Evolutionary conservation across 2,113 vertebrate genomes (phyloP).

Genomic region (Xyrauchen texanus): DNA sequence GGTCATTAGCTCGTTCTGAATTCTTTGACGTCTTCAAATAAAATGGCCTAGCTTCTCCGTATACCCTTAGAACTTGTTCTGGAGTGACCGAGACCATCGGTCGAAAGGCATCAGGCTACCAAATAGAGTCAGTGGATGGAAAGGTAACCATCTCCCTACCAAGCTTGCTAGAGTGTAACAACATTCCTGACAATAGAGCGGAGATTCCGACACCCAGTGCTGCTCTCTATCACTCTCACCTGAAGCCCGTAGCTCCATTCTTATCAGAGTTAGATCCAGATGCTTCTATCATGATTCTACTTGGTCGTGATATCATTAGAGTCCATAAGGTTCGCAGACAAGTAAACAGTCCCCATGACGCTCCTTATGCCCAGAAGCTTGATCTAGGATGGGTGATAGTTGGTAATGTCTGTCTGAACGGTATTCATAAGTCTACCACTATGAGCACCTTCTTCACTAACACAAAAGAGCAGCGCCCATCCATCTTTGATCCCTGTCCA

Average conservation of each 20-base stretch:
- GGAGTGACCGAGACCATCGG: conserved; percentile 16
- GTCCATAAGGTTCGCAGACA: conserved; percentile 37
- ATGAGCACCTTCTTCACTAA: conserved; percentile 28
- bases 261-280: conserved; percentile 35
- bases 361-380: conserved; percentile 42
- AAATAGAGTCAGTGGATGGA: conserved; percentile 19
- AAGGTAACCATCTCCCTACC: neutral
- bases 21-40: conserved; percentile 33
- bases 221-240: conserved; percentile 13
- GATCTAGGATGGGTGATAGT: conserved; percentile 52
- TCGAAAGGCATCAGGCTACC: conserved; percentile 12
- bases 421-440: conserved; percentile 17
- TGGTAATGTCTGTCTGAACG: conserved; percentile 31
- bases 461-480: conserved; percentile 5
- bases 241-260: conserved; percentile 16
- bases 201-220: conserved; percentile 41
- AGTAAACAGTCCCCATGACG: conserved; percentile 33
- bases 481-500: conserved; percentile 29
- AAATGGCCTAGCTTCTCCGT: neutral
- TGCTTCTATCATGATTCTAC: conserved; percentile 28
- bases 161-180: conserved; percentile 40
- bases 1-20: conserved; percentile 11
- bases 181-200: conserved; percentile 38
- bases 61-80: conserved; percentile 21
- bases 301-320: conserved; percentile 39